phyloP scores from a whole-genome alignment of 1,140 invertebrate species.

The Sipha flava region DNA sequence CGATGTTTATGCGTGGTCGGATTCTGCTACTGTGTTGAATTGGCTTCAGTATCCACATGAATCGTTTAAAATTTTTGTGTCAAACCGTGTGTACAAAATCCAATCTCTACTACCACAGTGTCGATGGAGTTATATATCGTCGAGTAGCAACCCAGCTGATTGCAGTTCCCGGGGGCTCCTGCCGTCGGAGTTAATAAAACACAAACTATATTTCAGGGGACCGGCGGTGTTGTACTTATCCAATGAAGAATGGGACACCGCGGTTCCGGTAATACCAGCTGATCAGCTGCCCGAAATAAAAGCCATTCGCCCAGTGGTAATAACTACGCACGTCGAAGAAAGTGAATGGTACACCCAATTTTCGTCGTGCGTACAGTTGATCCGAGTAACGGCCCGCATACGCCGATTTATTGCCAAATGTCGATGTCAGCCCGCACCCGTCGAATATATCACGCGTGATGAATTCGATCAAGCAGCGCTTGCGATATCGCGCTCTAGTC shows the following conservation, averaged over 20 bases:
- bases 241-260: not conserved
- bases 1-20: not conserved
- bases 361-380: constrained; percentile 14
- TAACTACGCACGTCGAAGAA: not conserved
- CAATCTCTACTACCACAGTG: not conserved
- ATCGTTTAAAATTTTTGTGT: not conserved
- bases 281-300: not conserved
- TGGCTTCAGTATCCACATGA: too few species aligned
- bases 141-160: not conserved
- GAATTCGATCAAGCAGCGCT: too few species aligned
- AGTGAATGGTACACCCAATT: not conserved
- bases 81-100: not conserved
- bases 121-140: not conserved
- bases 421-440: too few species aligned
- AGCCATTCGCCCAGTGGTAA: not conserved
- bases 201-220: constrained; percentile 32
- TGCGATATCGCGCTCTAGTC: too few species aligned
- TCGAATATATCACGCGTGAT: too few species aligned
- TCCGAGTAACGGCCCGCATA: constrained; percentile 31
- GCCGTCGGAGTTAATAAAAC: constrained; percentile 5
- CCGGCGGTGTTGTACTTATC: constrained; percentile 12
- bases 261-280: not conserved
- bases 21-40: not conserved
- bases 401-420: not conserved
- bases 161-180: not conserved